Conservation (phyloP, 2,888 invertebrate genomes). For the Ennomos erosarius region DNA sequence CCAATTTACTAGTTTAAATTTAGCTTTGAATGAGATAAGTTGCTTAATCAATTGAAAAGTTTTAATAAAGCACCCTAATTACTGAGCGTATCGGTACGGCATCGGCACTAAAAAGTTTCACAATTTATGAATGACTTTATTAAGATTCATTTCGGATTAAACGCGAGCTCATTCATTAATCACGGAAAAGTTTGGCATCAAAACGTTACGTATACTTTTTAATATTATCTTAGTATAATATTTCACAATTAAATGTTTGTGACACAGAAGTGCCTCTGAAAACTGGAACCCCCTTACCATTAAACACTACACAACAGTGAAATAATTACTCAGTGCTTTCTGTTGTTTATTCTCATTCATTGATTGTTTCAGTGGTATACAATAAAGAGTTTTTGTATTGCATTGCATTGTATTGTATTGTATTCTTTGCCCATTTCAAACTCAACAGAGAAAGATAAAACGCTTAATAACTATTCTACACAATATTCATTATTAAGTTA, state of each 20-base stretch:
- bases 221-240: constrained; percentile 1
- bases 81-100: constrained; percentile 1
- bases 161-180: constrained; percentile 23
- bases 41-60: constrained; percentile 16
- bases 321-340: no score
- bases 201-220: constrained; percentile 6
- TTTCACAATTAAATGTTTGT: constrained; percentile 11
- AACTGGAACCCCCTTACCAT: no score
- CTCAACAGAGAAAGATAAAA: no score
- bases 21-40: constrained; percentile 5
- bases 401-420: no score
- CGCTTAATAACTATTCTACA: no score
- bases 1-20: background rate
- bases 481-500: no score
- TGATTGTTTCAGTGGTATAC: no score
- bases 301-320: no score
- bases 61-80: constrained; percentile 8
- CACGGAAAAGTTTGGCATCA: constrained; percentile 11
- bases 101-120: constrained; percentile 18
- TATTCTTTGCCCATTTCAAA: no score
- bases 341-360: no score
- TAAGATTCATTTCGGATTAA: constrained; percentile 20
- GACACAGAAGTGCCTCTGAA: background rate
- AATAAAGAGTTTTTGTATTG: no score
- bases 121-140: constrained; percentile 22